A percentile compares a stretch with the other conserved stretches of the same genome.
phyloP scores from a whole-genome alignment of 1,140 invertebrate species.

The Ericerus pela region DNA sequence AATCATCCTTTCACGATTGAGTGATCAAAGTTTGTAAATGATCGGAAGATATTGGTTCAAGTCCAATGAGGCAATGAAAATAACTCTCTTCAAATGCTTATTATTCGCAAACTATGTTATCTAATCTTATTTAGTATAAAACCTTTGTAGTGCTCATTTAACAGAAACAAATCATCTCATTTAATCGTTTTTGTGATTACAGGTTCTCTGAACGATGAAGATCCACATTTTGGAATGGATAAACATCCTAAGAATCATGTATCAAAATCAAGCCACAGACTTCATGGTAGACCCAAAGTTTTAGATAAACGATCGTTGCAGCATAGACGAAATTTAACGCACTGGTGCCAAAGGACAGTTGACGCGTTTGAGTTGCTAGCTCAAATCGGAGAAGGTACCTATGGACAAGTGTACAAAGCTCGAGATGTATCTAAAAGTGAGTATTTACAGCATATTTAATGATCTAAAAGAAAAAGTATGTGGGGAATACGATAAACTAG shows the following conservation, averaged over 20 bases:
- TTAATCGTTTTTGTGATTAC: too few species aligned
- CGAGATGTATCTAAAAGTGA: constrained; percentile 61
- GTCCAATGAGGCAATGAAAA: too few species aligned
- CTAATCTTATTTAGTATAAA: too few species aligned
- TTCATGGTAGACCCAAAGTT: background rate
- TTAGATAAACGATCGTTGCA: constrained; percentile 1
- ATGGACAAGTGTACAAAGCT: constrained; percentile 98
- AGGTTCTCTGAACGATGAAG: background rate
- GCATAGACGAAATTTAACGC: constrained; percentile 5
- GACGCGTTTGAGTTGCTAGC: constrained; percentile 64
- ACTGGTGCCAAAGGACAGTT: constrained; percentile 80
- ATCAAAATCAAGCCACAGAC: background rate
- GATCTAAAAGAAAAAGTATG: background rate
- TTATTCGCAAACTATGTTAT: too few species aligned
- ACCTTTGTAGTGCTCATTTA: too few species aligned
- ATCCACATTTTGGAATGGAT: background rate
- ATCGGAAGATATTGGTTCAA: too few species aligned
- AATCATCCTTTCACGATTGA: too few species aligned
- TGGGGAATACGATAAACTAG: too few species aligned
- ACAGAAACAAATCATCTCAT: too few species aligned
- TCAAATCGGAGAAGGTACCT: constrained; percentile 97
- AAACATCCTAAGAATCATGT: background rate
- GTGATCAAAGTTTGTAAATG: too few species aligned
- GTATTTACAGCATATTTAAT: background rate
- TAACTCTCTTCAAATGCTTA: too few species aligned